A percentile compares a stretch with the other conserved stretches of the same genome.
Conservation (phyloP, 2,888 invertebrate genomes). For the Timandra comae region DNA sequence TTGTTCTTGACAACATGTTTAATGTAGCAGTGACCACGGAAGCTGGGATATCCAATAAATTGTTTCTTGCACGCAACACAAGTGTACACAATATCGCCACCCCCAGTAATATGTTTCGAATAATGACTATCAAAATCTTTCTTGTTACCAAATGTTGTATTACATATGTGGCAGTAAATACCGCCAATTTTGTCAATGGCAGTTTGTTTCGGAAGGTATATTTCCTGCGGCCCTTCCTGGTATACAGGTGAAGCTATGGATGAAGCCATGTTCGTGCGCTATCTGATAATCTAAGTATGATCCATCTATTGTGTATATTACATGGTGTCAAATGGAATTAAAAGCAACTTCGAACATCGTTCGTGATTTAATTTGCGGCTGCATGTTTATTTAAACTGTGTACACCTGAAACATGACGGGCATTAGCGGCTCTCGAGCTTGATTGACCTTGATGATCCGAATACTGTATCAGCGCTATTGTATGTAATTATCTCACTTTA, state of each 20-base stretch:
- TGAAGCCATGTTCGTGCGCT: slow-evolving; percentile 43
- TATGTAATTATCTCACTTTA: slow-evolving; percentile 13
- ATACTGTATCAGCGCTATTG: slow-evolving; percentile 9
- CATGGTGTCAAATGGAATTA: slow-evolving; percentile 49
- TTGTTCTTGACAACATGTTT: slow-evolving; percentile 73
- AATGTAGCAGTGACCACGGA: slow-evolving; percentile 77
- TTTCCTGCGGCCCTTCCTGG: slow-evolving; percentile 13
- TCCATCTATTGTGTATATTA: slow-evolving; percentile 53
- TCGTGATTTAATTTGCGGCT: slow-evolving; percentile 39
- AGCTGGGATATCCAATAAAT: slow-evolving; percentile 71
- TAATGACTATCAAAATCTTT: slow-evolving; percentile 75
- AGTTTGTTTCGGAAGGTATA: slow-evolving; percentile 41
- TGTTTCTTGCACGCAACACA: slow-evolving; percentile 76
- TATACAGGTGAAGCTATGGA: slow-evolving; percentile 16
- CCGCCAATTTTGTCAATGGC: slow-evolving; percentile 68
- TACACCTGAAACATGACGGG: slow-evolving; percentile 39
- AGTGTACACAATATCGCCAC: slow-evolving; percentile 61
- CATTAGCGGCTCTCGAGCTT: slow-evolving; percentile 11
- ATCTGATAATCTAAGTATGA: slow-evolving; percentile 42
- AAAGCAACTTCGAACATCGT: slow-evolving; percentile 51
- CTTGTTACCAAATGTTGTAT: slow-evolving; percentile 65
- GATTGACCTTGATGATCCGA: slow-evolving; percentile 19
- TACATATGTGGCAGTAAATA: slow-evolving; percentile 76
- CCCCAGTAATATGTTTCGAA: slow-evolving; percentile 43
- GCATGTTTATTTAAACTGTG: slow-evolving; percentile 47